Base-by-base conservation (phyloP, 2,888 invertebrate species). In the Malacosoma neustria region DNA sequence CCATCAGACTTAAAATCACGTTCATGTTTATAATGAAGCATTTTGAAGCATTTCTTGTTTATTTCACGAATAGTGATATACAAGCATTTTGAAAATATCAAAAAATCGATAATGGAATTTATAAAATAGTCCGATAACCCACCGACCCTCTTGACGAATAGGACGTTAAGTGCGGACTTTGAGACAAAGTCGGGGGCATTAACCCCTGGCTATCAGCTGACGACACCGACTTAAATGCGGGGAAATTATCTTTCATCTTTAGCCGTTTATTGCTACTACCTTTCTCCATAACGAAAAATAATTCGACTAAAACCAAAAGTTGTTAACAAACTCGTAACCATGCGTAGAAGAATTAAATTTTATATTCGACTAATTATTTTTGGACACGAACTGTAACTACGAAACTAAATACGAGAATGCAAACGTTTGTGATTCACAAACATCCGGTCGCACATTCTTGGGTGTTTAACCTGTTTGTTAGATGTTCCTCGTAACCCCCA, bases 181-280 rank as follows among this genome's bases (percentile, higher is more conserved):
- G 75, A 77, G 76, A 79, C 81, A 76, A 79, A 77, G 80, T 77
- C 70, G 76, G 66, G 81, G 79, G 50, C 75, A 66, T 65, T 76
- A 64, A 75, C 80, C 82, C 65, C 67, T 38, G 51, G 55, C 70
- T 84, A 82, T 85, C 84, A 84, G 81, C 82, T 81, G 82, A 81
- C 81, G 79, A 79, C 79, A 81, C 73, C 76, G 67, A 59, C 56
- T 59, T 61, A 66, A 67, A 63, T 58, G 63, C 64, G 66, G 64
- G 59, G 63, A 73, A 73, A 73, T 79, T 76, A 81, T 81, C 73
- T 74, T 68, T 65, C 62, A 62, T 62, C 67, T 73, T 79, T 74
- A 76, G 71, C 72, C 70, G 57, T 72, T 72, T 65, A 70, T 65
- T 67, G 65, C 49, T 54, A 51, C 37, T 41, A 48, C 51, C 55